Evolutionary conservation across 2,113 vertebrate species (phyloP), one percentile per base, ranked within the genome.

Genomic region (Chaetorhynchus papuensis): DNA sequence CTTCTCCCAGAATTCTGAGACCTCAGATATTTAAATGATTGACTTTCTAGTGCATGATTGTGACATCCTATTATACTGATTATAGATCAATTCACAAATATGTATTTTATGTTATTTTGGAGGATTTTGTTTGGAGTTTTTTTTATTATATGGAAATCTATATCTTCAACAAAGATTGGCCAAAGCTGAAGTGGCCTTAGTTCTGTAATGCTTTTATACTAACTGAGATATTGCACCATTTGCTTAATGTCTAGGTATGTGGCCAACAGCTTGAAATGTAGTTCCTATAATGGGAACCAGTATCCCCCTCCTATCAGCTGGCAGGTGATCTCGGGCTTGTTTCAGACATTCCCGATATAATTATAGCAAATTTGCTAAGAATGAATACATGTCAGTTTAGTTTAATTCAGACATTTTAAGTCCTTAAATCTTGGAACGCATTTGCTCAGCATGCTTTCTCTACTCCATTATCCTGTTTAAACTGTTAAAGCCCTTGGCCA

Each of bases 331-430:
- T 82, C 26, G 6, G 76, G 21, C 88, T 92, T 84, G 56, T 83
- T 96, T 93, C 92, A 94, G 85, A 87, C 79, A 88, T 95, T 96
- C 71, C 60, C 17, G 4, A 65, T 81, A 89, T 89, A 96, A 97
- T 93, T 94, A 89, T 15, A 77, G 82, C 28, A 90, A 90, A 94
- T 95, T 88, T 96, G 45, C 75, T 82, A 86, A 82, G 92, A 97
- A 89, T 94, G 84, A 89, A 78, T 96, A 75, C 83, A 85, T 89
- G 93, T 82, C 94, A 82, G 26, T 95, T 95, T 66, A 83, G 87
- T 93, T 96, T 96, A 95, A 95, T 94, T 94, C 94, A 95, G 65
- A 89, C 76, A 87, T 95, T 96, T 95, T 90, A 97, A 92, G 91
- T 71, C 87, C 72, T 93, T 96, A 92, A 69, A 82, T 91, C 70